Evolutionary conservation across 2,113 vertebrate species (phyloP).

Genomic region (Gobius niger): DNA sequence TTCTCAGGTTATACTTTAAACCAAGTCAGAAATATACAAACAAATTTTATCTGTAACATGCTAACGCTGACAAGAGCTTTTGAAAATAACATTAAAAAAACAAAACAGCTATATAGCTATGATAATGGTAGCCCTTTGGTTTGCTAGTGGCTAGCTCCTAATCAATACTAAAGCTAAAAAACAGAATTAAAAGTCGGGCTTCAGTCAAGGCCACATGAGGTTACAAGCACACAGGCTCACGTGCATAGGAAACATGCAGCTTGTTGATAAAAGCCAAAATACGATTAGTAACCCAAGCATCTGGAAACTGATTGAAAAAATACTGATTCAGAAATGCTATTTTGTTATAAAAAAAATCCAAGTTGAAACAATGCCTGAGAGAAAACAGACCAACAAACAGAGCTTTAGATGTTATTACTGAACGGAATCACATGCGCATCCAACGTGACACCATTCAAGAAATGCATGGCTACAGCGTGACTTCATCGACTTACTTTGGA

Average conservation of each 20-base stretch:
- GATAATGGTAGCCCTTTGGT: background rate
- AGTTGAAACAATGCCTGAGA: constrained; percentile 1
- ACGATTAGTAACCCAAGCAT: background rate
- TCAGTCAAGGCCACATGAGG: background rate
- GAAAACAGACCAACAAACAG: constrained; percentile 6
- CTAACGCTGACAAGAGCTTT: no score
- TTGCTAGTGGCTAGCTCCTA: background rate
- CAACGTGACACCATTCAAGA: constrained; percentile 10
- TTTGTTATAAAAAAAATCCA: background rate
- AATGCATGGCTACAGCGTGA: background rate
- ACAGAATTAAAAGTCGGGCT: background rate
- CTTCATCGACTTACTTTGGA: background rate
- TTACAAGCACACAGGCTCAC: background rate
- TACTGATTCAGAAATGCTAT: constrained; percentile 3
- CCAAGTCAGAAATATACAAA: no score
- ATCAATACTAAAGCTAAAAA: background rate
- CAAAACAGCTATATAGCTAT: background rate
- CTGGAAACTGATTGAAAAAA: constrained; percentile 7
- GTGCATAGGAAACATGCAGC: background rate
- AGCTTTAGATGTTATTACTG: constrained; percentile 3
- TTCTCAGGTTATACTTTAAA: no score
- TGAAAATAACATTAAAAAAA: no score
- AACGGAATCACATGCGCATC: constrained; percentile 2
- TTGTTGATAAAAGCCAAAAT: background rate
- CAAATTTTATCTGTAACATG: no score